phyloP scores from a whole-genome alignment of 1,140 invertebrate genomes.

The Drosophila nebulosa region DNA sequence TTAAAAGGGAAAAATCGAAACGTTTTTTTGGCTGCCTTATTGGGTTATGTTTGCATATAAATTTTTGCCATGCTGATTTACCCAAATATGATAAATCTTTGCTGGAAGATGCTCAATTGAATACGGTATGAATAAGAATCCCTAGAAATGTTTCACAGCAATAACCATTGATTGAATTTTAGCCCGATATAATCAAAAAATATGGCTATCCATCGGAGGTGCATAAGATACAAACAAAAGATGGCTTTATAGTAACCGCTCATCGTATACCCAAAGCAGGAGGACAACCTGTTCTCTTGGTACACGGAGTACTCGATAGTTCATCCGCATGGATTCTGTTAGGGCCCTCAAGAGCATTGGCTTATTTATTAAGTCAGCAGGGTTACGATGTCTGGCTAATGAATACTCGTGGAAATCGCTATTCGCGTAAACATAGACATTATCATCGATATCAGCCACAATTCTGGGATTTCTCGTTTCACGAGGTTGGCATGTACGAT shows the following conservation, averaged over 20 bases:
- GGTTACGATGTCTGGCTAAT: constrained; percentile 89
- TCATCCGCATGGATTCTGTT: constrained; percentile 83
- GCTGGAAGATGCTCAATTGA: constrained; percentile 24
- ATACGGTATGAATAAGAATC: constrained; percentile 6
- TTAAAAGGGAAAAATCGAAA: not conserved
- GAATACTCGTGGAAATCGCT: constrained; percentile 86
- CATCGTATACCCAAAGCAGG: constrained; percentile 77
- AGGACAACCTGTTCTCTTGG: constrained; percentile 83
- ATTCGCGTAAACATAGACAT: constrained; percentile 83
- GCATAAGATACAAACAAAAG: constrained; percentile 81
- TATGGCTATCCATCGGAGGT: constrained; percentile 84
- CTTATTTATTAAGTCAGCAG: constrained; percentile 85
- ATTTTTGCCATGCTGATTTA: not conserved
- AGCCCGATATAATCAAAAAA: constrained; percentile 80
- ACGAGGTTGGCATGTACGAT: constrained; percentile 87
- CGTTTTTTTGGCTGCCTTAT: not conserved
- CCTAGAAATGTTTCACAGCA: no score
- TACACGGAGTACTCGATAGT: constrained; percentile 85
- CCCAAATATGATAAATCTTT: constrained; percentile 4
- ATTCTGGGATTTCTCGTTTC: constrained; percentile 84
- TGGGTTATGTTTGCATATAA: not conserved
- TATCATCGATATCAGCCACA: constrained; percentile 77
- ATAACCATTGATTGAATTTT: not conserved
- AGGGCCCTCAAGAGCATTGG: constrained; percentile 81
- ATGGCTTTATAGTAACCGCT: constrained; percentile 82